These are phyloP conservation scores for Platyrinchus mystaceus DNA, from an alignment of 2,797 vertebrate species.

Conservation along the genomic window DNA sequence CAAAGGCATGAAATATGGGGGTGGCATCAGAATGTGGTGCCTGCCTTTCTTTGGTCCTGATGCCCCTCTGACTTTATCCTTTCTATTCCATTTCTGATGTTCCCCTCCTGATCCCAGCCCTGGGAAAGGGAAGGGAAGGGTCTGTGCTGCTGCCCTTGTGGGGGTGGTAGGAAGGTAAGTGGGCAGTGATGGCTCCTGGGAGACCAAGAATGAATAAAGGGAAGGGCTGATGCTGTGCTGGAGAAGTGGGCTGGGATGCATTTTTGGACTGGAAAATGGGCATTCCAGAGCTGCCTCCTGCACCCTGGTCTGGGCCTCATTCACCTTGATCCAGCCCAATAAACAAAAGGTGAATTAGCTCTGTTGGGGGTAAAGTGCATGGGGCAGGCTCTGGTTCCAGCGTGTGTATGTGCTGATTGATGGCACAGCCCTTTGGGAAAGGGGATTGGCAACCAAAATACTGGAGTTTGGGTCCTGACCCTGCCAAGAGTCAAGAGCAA, in stretches of 20 bases:
- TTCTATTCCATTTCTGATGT: background rate
- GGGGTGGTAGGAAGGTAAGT: background rate
- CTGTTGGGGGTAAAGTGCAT: background rate
- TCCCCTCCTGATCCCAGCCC: background rate
- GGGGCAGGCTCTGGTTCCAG: background rate
- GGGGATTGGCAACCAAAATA: background rate
- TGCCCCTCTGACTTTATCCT: background rate
- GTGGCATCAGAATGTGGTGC: background rate
- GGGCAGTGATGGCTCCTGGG: background rate
- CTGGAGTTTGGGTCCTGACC: background rate
- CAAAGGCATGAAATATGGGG: background rate
- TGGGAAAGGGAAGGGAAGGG: background rate
- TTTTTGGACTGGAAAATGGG: slow-evolving; percentile 1
- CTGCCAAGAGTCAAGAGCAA: background rate
- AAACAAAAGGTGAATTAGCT: background rate
- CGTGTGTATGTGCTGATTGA: rapidly evolving
- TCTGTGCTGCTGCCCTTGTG: background rate
- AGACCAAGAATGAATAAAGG: background rate
- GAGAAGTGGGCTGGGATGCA: background rate
- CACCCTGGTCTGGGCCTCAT: background rate
- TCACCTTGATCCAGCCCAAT: background rate
- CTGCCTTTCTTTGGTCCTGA: background rate
- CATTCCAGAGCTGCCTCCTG: background rate
- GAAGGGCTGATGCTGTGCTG: slow-evolving; percentile 6
- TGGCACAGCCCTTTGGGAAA: background rate